Percentiles rank a stretch among this genome's conserved stretches.
These are phyloP conservation scores for Cephalopterus ornatus DNA, from an alignment of 2,113 vertebrate genomes.

Conservation along the genomic window DNA sequence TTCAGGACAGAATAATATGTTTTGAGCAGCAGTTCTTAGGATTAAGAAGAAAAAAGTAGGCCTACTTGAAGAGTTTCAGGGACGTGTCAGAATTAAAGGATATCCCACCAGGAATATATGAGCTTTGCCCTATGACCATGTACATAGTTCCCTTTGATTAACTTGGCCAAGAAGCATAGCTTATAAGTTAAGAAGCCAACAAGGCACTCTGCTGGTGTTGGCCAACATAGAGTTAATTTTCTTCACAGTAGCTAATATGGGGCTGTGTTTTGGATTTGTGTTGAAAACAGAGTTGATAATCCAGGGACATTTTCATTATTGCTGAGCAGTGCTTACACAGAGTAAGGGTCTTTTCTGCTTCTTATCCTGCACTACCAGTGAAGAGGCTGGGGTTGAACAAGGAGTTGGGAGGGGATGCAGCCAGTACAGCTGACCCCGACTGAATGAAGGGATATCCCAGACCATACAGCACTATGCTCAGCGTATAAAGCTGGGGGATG, in stretches of 20 bases:
- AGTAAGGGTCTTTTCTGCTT: neutral
- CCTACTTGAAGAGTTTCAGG: neutral
- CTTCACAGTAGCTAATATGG: neutral
- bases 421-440: neutral
- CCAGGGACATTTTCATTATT: neutral
- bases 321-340: neutral
- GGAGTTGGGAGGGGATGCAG: neutral
- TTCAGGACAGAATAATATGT: neutral
- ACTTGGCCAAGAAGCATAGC: neutral
- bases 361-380: rapidly evolving
- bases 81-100: neutral
- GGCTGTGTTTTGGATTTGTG: neutral
- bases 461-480: no score
- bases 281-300: neutral
- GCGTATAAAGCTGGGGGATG: neutral
- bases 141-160: neutral
- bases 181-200: neutral
- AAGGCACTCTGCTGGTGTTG: neutral
- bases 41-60: neutral
- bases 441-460: neutral
- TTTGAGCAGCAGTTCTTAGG: neutral
- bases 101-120: neutral
- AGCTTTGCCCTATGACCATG: neutral
- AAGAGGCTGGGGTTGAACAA: neutral
- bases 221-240: neutral